Evolutionary conservation across 2,888 invertebrate species (phyloP).

Genomic region (Tinea semifulvella): DNA sequence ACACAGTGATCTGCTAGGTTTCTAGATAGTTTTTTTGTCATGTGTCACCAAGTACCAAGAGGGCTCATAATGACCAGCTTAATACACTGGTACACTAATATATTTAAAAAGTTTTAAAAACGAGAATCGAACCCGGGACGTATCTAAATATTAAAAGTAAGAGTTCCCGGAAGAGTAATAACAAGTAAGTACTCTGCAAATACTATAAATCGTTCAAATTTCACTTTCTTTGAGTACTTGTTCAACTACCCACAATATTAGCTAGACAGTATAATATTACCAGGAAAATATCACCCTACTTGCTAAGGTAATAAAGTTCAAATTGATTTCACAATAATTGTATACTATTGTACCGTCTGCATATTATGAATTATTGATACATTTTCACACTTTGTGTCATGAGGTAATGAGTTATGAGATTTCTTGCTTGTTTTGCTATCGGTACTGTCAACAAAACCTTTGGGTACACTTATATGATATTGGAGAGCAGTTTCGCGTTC

Average conservation of each 20-base stretch:
- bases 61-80: no score
- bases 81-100: no score
- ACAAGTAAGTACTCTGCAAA: not conserved
- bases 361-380: conserved; percentile 5
- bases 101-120: no score
- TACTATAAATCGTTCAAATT: conserved; percentile 10
- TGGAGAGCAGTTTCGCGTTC: no score
- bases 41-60: no score
- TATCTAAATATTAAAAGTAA: not conserved
- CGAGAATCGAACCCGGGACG: no score
- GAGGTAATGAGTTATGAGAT: conserved; percentile 9
- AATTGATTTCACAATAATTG: no score
- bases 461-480: no score
- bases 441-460: no score
- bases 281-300: not conserved
- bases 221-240: conserved; percentile 3
- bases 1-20: no score
- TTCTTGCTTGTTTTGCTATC: not conserved
- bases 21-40: no score
- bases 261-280: not conserved
- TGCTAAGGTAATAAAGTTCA: not conserved
- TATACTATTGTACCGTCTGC: not conserved
- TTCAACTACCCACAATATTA: not conserved
- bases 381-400: conserved; percentile 5
- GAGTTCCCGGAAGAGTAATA: not conserved